Base-by-base conservation (phyloP, 2,888 invertebrate genomes). In the Drosophila stalkeri region DNA sequence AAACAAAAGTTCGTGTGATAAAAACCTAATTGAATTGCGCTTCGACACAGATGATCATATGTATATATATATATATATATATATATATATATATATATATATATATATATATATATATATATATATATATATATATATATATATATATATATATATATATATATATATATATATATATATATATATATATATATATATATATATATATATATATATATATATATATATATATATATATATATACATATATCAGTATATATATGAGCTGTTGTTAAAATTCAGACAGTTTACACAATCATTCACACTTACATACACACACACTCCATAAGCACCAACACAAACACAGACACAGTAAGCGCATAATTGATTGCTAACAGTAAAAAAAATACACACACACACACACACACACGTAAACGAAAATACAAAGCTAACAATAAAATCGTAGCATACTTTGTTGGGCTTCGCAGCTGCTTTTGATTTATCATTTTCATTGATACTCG, bases 391-490 rank as follows among this genome's bases (percentile, higher is more conserved):
- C 23, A 27, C 2, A 27, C 5, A 27, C 27, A 27, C 27, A 27
- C 27, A 27, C 23, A 27, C 4, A 27, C 27, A 27, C 6, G 16
- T 6, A 37, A 16, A 20, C 18, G 33, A 31, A 37, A 12, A 33
- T 27, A 41, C 41, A 44, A 44, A 46, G 55, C 41, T 55, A 41
- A 55, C 35, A 51, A 64, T 35, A 27, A 65, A 67, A 67, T 56
- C 89, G 87, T 85, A 86, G 87, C 87, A 83, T 85, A 89, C 89
- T 89, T 89, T 85, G 72, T 86, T 85, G 85, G 89, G 85, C 82
- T 86, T 86, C 72, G 81, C 69, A 72, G 77, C 75, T 81, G 72
- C 77, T 81, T 81, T 64, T 71, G 70, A 69, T 59, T 72, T 79
- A 20, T 54, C 27, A 49, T 55, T 74, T 46, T 70, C 60, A 59